A percentile compares a stretch with the other conserved stretches of the same genome.
These are phyloP conservation scores for Clostera curtula DNA, from an alignment of 2,888 invertebrate genomes.

Conservation along the genomic window DNA sequence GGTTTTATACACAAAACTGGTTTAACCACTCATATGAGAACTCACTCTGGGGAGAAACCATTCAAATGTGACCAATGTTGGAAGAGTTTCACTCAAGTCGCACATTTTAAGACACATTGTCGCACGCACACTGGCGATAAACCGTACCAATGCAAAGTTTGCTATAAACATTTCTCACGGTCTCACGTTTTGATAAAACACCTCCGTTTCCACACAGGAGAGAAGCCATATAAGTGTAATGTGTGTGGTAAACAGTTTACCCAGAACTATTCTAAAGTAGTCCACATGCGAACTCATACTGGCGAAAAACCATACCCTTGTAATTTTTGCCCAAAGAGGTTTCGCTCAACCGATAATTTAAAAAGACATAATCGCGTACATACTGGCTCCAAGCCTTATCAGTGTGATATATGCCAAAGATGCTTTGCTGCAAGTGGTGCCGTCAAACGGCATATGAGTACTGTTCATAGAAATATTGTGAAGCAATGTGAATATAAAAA, in stretches of 20 bases:
- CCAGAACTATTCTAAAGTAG: not conserved
- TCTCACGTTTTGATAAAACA: not conserved
- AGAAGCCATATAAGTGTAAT: slow-evolving; percentile 1
- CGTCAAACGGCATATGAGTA: too few species aligned
- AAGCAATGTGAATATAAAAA: too few species aligned
- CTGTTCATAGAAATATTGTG: too few species aligned
- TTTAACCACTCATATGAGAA: slow-evolving; percentile 4
- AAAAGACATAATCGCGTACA: not conserved
- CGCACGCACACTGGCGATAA: slow-evolving; percentile 3
- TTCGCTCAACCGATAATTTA: not conserved
- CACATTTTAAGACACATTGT: not conserved
- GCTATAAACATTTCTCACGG: not conserved
- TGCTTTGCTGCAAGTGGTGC: not conserved
- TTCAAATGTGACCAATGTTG: not conserved
- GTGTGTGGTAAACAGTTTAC: not conserved
- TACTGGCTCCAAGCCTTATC: not conserved
- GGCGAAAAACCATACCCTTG: not conserved
- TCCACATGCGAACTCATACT: not conserved
- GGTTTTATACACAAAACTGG: slow-evolving; percentile 5
- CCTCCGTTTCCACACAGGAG: not conserved
- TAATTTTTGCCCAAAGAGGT: not conserved
- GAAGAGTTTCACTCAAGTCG: not conserved
- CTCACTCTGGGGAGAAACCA: slow-evolving; percentile 1
- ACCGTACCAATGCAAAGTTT: slow-evolving; percentile 3
- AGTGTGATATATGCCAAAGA: not conserved